These are phyloP conservation scores for Heliothis peltigera DNA, from an alignment of 2,888 invertebrate species.

Conservation along the genomic window DNA sequence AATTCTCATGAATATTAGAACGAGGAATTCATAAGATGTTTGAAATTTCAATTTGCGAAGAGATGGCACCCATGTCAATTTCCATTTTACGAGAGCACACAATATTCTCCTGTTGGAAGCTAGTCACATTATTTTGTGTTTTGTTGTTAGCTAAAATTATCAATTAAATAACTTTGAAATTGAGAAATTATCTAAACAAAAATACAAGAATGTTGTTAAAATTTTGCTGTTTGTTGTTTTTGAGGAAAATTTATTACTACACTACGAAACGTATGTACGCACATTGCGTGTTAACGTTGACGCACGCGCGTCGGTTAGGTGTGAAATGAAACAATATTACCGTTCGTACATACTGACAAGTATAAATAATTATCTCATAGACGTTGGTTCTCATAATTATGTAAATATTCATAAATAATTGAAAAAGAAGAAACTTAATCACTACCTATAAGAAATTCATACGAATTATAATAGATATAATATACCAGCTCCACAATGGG, in stretches of 20 bases:
- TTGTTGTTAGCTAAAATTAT: not conserved
- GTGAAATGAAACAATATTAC: not conserved
- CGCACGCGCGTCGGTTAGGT: constrained; percentile 2
- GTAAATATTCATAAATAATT: not conserved
- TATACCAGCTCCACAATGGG: no score
- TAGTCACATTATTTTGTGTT: no score
- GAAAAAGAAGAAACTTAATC: not conserved
- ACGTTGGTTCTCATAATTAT: not conserved
- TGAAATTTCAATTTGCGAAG: constrained; percentile 6
- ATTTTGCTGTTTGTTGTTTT: not conserved
- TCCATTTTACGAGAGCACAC: not conserved
- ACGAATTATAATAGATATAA: no score
- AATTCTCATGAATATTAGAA: constrained; percentile 12
- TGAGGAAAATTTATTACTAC: constrained; percentile 6
- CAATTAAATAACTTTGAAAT: not conserved
- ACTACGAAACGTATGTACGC: constrained; percentile 7
- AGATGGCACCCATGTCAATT: constrained; percentile 1
- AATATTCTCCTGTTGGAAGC: not conserved
- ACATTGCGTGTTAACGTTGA: constrained; percentile 7
- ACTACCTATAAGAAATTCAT: no score
- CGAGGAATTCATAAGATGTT: constrained; percentile 1
- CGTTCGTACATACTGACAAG: not conserved
- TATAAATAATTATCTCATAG: not conserved
- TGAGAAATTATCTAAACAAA: not conserved
- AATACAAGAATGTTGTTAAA: not conserved